A percentile compares a stretch with the other conserved stretches of the same genome.
Evolutionary conservation across 2,797 vertebrate species (phyloP).

Genomic region (Platalea minor): DNA sequence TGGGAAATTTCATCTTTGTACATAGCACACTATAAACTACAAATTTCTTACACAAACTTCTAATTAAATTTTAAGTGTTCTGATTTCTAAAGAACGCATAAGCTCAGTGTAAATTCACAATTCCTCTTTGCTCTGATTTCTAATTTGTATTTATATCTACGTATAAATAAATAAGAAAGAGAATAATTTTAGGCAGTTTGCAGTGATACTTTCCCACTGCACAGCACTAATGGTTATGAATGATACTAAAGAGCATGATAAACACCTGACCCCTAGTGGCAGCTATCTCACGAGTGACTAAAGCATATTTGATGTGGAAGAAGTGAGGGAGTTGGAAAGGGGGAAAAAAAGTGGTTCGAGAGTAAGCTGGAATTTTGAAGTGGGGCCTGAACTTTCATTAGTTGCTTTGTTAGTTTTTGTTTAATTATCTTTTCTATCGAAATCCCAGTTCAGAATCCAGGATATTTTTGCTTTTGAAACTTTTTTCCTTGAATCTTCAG

Average conservation of each 20-base stretch:
- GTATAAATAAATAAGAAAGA: not conserved
- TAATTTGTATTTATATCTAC: not conserved
- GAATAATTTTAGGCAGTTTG: not conserved
- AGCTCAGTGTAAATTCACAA: not conserved
- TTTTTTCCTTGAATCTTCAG: not conserved
- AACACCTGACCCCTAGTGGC: slow-evolving; percentile 62
- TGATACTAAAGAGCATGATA: not conserved
- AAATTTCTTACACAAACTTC: accelerated
- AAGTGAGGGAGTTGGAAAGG: not conserved
- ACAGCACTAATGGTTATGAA: not conserved
- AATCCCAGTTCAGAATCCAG: not conserved
- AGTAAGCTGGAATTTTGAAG: not conserved
- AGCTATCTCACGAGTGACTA: not conserved
- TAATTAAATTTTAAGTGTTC: not conserved
- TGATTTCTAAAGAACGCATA: not conserved
- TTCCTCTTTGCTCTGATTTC: not conserved
- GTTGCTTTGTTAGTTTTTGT: not conserved
- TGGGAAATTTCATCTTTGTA: not conserved
- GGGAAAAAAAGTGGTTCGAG: accelerated
- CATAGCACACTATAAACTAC: not conserved
- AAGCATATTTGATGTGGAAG: not conserved
- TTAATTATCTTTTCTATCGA: not conserved
- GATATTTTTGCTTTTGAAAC: not conserved
- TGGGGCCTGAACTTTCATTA: not conserved
- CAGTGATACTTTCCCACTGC: not conserved